Evolutionary conservation across 2,888 invertebrate species (phyloP).

Genomic region (Apotomis betuletana): DNA sequence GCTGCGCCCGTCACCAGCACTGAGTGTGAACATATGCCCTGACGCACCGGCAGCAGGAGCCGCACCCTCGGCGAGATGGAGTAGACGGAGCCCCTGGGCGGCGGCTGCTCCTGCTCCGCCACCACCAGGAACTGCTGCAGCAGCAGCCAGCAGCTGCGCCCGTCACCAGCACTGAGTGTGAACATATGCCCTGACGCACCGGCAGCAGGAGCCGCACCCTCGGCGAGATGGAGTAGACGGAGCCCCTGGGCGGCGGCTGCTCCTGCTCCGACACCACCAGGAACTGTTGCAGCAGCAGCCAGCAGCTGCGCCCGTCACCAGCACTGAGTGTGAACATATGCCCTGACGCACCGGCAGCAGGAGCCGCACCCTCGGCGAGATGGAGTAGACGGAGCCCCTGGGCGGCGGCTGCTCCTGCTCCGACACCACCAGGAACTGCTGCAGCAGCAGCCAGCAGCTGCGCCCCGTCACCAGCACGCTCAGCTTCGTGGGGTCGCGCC

Average conservation of each 20-base stretch:
- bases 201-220: not conserved
- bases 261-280: slow-evolving; percentile 5
- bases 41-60: not conserved
- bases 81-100: not conserved
- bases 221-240: not conserved
- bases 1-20: not conserved
- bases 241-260: not conserved
- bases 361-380: not conserved
- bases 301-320: not conserved
- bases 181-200: not conserved
- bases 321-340: not conserved
- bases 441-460: no score
- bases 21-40: no score
- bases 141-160: no score
- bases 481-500: slow-evolving; percentile 6
- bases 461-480: not conserved
- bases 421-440: slow-evolving; percentile 1
- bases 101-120: not conserved
- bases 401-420: not conserved
- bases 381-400: not conserved
- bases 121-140: slow-evolving; percentile 8
- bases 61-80: not conserved
- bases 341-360: not conserved
- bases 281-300: not conserved
- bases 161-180: not conserved